Percentiles rank a stretch among this genome's conserved stretches.
These are phyloP conservation scores for Alexandromys fortis DNA, from an alignment of 2,113 vertebrate genomes.

Conservation along the genomic window DNA sequence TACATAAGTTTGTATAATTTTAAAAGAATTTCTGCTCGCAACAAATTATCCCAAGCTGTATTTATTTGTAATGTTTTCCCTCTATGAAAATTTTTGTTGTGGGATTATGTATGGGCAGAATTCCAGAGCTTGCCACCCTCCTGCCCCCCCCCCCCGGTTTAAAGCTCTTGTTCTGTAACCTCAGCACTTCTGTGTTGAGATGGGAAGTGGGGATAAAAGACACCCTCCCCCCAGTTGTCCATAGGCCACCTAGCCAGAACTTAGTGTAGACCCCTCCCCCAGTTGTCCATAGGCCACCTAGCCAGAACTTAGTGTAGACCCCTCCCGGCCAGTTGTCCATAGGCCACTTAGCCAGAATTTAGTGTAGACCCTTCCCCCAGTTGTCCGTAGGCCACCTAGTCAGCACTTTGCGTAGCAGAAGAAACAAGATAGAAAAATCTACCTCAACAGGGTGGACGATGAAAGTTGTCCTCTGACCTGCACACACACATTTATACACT, in stretches of 20 bases:
- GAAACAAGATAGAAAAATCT: not conserved
- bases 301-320: not conserved
- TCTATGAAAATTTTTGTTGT: not conserved
- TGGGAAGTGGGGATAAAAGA: not conserved
- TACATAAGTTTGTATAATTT: not conserved
- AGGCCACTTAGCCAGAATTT: not conserved
- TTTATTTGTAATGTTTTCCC: slow-evolving; percentile 15
- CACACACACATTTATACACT: not conserved
- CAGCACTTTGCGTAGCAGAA: not conserved
- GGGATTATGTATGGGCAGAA: not conserved
- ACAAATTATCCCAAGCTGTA: not conserved
- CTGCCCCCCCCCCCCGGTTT: not conserved
- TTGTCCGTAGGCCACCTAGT: not conserved
- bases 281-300: not conserved
- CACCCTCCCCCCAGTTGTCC: not conserved
- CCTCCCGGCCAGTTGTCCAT: not conserved
- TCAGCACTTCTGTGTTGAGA: not conserved
- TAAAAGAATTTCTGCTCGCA: not conserved
- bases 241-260: not conserved
- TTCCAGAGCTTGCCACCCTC: not conserved
- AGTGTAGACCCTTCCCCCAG: no score
- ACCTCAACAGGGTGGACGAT: not conserved
- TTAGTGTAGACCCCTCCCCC: not conserved
- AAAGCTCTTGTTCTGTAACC: not conserved
- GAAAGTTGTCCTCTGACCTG: not conserved